A percentile compares a stretch with the other conserved stretches of the same genome.
Conservation (phyloP, 2,888 invertebrate species). For the Latrodectus hesperus region DNA sequence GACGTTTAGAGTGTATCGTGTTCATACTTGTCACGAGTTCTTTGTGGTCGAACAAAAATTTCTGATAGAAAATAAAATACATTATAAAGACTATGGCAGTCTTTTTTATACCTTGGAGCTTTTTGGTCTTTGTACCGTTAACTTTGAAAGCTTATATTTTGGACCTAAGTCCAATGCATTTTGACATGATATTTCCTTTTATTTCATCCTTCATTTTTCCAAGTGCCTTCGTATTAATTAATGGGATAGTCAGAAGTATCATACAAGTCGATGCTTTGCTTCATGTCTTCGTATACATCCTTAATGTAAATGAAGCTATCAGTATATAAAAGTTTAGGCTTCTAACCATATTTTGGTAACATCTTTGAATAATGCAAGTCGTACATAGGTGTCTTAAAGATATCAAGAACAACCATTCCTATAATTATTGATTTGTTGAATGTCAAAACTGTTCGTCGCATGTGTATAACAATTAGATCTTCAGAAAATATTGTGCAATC, state of each 20-base stretch:
- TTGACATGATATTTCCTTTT: neutral
- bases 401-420: neutral
- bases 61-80: conserved; percentile 1
- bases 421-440: neutral
- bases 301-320: no score
- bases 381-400: neutral
- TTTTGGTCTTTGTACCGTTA: neutral
- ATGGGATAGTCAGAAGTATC: no score
- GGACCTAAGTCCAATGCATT: conserved; percentile 21
- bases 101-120: conserved; percentile 14
- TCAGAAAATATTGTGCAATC: neutral
- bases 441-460: neutral
- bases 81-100: conserved; percentile 1
- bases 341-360: no score
- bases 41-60: neutral
- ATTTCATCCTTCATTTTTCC: no score
- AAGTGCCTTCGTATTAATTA: no score
- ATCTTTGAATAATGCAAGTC: no score
- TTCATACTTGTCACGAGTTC: conserved; percentile 5
- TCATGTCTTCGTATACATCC: no score
- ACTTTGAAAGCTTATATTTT: conserved; percentile 20
- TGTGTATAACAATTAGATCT: neutral
- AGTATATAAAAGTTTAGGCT: no score
- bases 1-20: neutral
- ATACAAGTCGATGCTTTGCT: no score